These are phyloP conservation scores for Amphimedon queenslandica DNA, from an alignment of 37 sponge, comb jelly and placozoan species.

Conservation along the genomic window DNA sequence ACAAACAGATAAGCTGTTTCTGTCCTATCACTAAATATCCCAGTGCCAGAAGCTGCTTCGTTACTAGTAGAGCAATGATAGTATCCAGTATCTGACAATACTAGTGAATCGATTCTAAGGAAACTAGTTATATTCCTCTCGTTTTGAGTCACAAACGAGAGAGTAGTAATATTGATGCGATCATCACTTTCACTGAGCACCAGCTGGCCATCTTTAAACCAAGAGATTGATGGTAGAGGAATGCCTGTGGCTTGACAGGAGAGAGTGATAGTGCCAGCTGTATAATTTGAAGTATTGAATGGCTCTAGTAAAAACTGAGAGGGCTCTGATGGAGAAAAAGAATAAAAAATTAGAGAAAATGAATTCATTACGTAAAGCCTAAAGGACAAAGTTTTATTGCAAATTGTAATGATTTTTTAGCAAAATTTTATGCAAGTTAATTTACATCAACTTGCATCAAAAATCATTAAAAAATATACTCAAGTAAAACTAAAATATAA, in stretches of 20 bases:
- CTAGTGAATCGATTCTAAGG: background rate
- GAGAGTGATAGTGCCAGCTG: background rate
- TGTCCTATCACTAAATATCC: background rate
- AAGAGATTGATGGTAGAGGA: background rate
- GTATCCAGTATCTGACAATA: background rate
- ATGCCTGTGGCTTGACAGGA: background rate
- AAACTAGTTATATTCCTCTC: slow-evolving; percentile 10
- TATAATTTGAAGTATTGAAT: too few relatives aligned
- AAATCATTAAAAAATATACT: too few relatives aligned
- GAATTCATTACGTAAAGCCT: too few relatives aligned
- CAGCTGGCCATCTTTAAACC: background rate
- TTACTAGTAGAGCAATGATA: slow-evolving; percentile 9
- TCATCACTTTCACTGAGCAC: background rate
- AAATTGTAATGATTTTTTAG: background rate
- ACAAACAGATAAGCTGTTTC: slow-evolving; percentile 5
- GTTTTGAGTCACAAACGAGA: background rate
- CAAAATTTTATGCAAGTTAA: background rate
- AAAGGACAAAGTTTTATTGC: too few relatives aligned
- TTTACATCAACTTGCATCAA: too few relatives aligned
- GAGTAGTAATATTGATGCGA: background rate
- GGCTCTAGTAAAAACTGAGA: too few relatives aligned
- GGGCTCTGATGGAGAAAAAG: too few relatives aligned
- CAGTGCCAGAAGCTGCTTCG: background rate
- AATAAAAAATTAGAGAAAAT: too few relatives aligned
- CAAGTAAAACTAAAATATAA: too few relatives aligned